Evolutionary conservation across 2,888 invertebrate species (phyloP), one percentile per base, ranked within the genome.

Genomic region (Nemotelus nigrinus): DNA sequence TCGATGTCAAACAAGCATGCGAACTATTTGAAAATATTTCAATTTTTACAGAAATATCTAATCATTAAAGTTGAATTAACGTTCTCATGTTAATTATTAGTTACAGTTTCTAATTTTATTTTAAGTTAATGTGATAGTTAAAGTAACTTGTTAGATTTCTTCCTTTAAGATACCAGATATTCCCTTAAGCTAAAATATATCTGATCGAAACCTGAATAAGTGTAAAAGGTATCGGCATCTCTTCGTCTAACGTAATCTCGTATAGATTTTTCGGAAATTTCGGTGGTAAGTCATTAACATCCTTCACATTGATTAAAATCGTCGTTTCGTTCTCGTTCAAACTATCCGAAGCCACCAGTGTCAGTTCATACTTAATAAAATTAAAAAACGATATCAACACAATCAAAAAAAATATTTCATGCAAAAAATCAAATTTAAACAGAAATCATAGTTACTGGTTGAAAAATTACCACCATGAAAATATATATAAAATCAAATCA

Each of bases 261-360:
- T 95, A 95, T 78, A 91, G 87, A 81, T 91, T 90, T 85, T 91
- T 89, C 81, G 92, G 90, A 88, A 95, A 94, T 82, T 90, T 91
- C 48, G 97, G 97, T 76, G 96, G 94, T 84, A 96, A 90, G 88
- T 97, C 97, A 89, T 96, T 96, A 85, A 94, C 93, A 88, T 96
- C 96, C 83, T 93, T 91, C 82, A 96, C 91, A 85, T 92, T 91
- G 83, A 96, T 93, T 83, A 94, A 91, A 82, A 96, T 93, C 79
- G 91, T 92, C 82, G 96, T 96, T 83, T 91, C 92, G 89, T 94
- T 95, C 89, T 96, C 96, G 90, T 95, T 95, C 87, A 94, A 91
- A 86, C 95, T 95, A 89, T 95, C 94, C 81, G 96, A 95, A 80
- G 95, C 95, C 86, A 96, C 95, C 90, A 95, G 91, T 87, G 94